phyloP scores from a whole-genome alignment of 2,797 vertebrate species.

The Sebastes taczanowskii region DNA sequence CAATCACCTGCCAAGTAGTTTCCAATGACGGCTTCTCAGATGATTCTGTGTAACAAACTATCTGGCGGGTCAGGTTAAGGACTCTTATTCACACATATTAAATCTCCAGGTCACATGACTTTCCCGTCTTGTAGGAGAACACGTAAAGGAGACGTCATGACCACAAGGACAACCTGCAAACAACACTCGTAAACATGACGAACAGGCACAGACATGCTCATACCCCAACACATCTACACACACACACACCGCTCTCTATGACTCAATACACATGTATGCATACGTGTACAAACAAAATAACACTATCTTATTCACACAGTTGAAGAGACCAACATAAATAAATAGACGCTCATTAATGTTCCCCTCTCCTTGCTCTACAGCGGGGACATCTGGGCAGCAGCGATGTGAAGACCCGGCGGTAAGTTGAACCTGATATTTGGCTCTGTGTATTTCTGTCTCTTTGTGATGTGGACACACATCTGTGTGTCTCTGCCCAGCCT shows the following conservation, averaged over 20 bases:
- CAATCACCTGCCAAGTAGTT: no score
- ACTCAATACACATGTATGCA: neutral
- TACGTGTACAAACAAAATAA: neutral
- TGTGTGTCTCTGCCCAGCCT: slow-evolving; percentile 58
- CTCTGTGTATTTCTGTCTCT: slow-evolving; percentile 48
- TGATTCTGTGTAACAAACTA: no score
- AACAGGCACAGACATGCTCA: neutral
- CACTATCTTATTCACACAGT: neutral
- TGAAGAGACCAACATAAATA: neutral
- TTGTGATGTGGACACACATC: slow-evolving; percentile 71
- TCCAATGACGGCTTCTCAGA: no score
- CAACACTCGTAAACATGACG: neutral
- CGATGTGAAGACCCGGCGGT: slow-evolving; percentile 14
- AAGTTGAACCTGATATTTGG: slow-evolving; percentile 65
- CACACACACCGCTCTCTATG: neutral
- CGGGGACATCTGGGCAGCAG: slow-evolving; percentile 63
- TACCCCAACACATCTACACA: neutral
- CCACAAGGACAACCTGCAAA: neutral
- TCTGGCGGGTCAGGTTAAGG: no score
- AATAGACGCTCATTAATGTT: neutral
- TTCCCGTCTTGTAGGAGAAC: neutral
- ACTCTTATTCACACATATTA: neutral
- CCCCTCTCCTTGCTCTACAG: neutral
- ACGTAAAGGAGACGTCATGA: neutral
- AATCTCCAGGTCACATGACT: neutral